Evolutionary conservation across 2,113 vertebrate genomes (phyloP), one percentile per base, ranked within the genome.

Genomic region (Engystomops pustulosus): DNA sequence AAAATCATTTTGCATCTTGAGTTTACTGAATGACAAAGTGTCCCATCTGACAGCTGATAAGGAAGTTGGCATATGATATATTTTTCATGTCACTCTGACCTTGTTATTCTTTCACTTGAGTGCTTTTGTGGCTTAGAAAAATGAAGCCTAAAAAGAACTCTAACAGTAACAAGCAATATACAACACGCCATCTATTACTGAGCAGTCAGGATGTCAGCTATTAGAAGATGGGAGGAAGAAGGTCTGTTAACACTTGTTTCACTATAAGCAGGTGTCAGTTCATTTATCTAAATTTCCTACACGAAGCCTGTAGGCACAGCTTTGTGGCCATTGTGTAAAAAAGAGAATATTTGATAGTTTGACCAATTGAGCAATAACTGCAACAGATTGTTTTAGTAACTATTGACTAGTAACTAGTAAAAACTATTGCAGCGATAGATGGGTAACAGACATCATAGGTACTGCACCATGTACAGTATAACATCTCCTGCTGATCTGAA

Each of bases 41-140:
- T 41, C 51, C 34, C 23, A 25, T 78, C 51, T 78, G 79, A 70
- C 79, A 81, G 49, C 67, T 81, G 45, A 81, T 41, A 51, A 47
- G 65, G 23, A 55, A 71, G 79, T 41, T 81, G 62, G 67, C 45
- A 70, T 71, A 47, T 81, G 47, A 81, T 81, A 70, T 69, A 81
- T 81, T 53, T 70, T 49, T 69, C 67, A 81, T 81, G 65, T 81
- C 79, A 55, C 47, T 53, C 49, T 81, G 79, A 81, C 79, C 79
- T 81, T 81, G 79, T 81, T 81, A 71, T 81, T 81, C 79, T 81
- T 81, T 71, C 67, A 81, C 79, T 81, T 70, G 67, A 70, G 32
- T 70, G 79, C 79, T 81, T 81, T 81, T 81, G 47, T 71, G 79
- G 79, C 47, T 81, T 70, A 81, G 79, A 81, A 81, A 81, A 81